A percentile compares a stretch with the other conserved stretches of the same genome.
Conservation (phyloP, 2,113 vertebrate genomes). For the Tragelaphus scriptus region DNA sequence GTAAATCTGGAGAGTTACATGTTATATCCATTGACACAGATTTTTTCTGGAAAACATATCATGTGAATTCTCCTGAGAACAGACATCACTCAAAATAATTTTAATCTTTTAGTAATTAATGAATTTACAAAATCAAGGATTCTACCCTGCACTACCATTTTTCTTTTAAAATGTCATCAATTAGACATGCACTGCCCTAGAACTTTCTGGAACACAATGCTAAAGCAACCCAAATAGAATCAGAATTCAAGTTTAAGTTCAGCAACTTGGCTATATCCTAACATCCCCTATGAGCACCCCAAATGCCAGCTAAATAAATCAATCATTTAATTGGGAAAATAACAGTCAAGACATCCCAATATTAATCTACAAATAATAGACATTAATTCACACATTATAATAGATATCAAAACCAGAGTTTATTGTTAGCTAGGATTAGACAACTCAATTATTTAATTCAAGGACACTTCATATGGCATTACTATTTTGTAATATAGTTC, state of each 20-base stretch:
- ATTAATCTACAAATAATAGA: neutral
- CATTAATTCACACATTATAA: neutral
- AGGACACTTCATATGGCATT: neutral
- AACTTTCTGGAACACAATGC: neutral
- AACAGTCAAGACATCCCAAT: neutral
- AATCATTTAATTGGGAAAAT: neutral
- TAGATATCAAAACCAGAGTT: neutral
- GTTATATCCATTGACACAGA: neutral
- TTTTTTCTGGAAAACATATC: neutral
- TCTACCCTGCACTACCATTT: neutral
- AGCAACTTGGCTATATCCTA: neutral
- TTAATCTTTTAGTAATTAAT: neutral
- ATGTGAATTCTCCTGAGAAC: neutral
- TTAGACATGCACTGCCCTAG: too few relatives aligned
- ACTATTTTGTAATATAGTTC: constrained; percentile 28
- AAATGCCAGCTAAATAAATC: neutral
- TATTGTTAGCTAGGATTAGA: neutral
- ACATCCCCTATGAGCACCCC: neutral
- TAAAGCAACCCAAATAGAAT: neutral
- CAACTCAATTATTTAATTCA: neutral
- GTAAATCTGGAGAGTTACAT: neutral
- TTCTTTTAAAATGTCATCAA: neutral
- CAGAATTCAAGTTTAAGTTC: neutral
- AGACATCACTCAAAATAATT: neutral
- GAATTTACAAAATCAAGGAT: neutral